Evolutionary conservation across 2,888 invertebrate genomes (phyloP).

Genomic region (Rhorus exstirpatorius): DNA sequence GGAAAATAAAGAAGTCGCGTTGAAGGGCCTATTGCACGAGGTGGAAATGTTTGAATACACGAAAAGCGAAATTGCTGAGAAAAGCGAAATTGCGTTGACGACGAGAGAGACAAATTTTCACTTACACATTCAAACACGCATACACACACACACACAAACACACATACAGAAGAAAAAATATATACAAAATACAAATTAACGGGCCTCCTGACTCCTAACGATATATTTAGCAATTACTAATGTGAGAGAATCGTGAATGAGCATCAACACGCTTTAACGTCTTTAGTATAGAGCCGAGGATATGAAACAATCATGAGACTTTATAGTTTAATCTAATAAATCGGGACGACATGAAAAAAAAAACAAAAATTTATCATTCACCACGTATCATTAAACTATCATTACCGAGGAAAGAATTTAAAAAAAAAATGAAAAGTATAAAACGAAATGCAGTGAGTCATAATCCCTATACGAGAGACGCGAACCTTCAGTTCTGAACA

Average conservation of each 20-base stretch:
- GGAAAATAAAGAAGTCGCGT: conserved; percentile 33
- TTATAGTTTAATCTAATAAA: conserved; percentile 51
- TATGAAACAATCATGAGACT: conserved; percentile 63
- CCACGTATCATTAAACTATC: conserved; percentile 65
- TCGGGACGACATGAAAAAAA: conserved; percentile 50
- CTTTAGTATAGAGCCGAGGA: conserved; percentile 59
- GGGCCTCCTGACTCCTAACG: conserved; percentile 75
- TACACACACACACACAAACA: too few species aligned
- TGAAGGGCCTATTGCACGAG: conserved; percentile 64
- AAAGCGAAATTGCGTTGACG: conserved; percentile 30
- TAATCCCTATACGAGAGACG: conserved; percentile 52
- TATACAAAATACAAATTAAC: conserved; percentile 58
- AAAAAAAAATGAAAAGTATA: not conserved
- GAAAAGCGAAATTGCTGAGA: conserved; percentile 48
- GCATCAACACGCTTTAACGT: conserved; percentile 74
- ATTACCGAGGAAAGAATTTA: conserved; percentile 50
- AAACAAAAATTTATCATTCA: conserved; percentile 49
- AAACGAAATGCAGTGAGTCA: conserved; percentile 16
- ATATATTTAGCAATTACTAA: conserved; percentile 62
- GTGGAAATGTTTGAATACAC: conserved; percentile 68
- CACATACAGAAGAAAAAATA: conserved; percentile 12
- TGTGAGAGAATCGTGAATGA: conserved; percentile 65
- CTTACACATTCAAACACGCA: too few species aligned
- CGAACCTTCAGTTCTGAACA: conserved; percentile 56
- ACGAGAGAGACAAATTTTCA: conserved; percentile 11